Percentiles rank a stretch among this genome's conserved stretches.
Conservation (phyloP, 2,797 vertebrate genomes). For the Clarias pachynema region DNA sequence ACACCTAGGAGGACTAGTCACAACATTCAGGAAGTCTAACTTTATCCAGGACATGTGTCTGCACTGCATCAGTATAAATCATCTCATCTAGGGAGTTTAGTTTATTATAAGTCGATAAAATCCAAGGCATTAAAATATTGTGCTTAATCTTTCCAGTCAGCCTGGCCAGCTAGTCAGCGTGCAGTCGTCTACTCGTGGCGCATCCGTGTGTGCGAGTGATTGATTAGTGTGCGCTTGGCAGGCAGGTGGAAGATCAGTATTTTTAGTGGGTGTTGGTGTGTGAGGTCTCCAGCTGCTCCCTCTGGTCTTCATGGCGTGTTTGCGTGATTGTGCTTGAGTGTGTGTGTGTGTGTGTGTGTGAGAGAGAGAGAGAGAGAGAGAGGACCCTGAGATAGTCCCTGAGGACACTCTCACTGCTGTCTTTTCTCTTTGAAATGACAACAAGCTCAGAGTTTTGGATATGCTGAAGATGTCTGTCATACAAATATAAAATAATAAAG, state of each 20-base stretch:
- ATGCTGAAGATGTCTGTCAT: background rate
- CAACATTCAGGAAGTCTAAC: background rate
- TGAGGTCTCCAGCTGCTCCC: constrained; percentile 37
- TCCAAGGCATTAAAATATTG: background rate
- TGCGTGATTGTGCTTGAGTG: background rate
- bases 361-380: background rate
- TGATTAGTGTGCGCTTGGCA: constrained; percentile 33
- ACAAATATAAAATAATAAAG: background rate
- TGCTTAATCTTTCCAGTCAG: constrained; percentile 16
- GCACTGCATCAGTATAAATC: background rate
- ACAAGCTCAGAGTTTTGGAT: background rate
- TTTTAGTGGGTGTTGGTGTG: constrained; percentile 35
- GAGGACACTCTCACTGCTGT: constrained; percentile 25
- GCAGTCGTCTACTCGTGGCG: background rate
- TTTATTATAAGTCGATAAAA: constrained; percentile 14
- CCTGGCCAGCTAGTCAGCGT: background rate
- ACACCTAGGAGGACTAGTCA: background rate
- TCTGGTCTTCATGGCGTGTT: constrained; percentile 67
- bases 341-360: background rate
- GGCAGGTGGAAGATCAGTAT: constrained; percentile 43
- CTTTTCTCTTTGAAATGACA: constrained; percentile 15
- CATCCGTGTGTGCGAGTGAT: constrained; percentile 24
- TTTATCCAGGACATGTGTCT: background rate
- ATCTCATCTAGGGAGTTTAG: background rate
- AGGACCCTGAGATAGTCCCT: constrained; percentile 62